These are phyloP conservation scores for Ophion obscuratus DNA, from an alignment of 2,888 invertebrate genomes.

Conservation along the genomic window DNA sequence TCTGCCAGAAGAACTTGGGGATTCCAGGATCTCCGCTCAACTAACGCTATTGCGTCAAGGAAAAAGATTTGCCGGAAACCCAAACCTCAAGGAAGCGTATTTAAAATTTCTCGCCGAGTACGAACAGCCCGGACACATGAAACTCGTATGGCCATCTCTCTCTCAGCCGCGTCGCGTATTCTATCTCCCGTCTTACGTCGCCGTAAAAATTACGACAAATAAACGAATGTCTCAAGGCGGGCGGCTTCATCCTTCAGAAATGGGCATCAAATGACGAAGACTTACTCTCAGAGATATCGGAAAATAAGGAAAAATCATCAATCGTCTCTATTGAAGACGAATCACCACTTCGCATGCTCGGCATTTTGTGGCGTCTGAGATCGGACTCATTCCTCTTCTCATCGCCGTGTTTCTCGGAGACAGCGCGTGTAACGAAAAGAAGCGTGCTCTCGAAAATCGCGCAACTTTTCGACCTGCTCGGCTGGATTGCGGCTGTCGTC, in stretches of 20 bases:
- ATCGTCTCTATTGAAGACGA: constrained; percentile 13
- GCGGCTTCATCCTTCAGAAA: constrained; percentile 56
- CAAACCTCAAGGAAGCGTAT: background rate
- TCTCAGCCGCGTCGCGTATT: constrained; percentile 6
- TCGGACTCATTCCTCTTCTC: constrained; percentile 47
- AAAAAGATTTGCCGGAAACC: background rate
- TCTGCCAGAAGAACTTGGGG: background rate
- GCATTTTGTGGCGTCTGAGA: constrained; percentile 44
- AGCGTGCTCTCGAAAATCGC: constrained; percentile 44
- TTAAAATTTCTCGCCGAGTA: constrained; percentile 40
- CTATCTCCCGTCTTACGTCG: constrained; percentile 73
- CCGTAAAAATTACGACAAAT: constrained; percentile 62
- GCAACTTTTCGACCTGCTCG: constrained; percentile 58
- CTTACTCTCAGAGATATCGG: constrained; percentile 12
- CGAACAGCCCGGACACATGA: constrained; percentile 42
- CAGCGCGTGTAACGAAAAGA: constrained; percentile 44
- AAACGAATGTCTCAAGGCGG: constrained; percentile 27
- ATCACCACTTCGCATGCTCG: constrained; percentile 43
- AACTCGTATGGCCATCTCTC: background rate
- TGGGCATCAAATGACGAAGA: constrained; percentile 47
- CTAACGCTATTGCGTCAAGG: background rate
- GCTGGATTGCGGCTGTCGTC: constrained; percentile 55
- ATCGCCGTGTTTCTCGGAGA: background rate
- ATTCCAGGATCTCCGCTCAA: background rate
- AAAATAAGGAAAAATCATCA: background rate